A percentile compares a stretch with the other conserved stretches of the same genome.
phyloP scores from a whole-genome alignment of 35 echinoderm and acorn worm genomes.

The Nesometra sesokonis region DNA sequence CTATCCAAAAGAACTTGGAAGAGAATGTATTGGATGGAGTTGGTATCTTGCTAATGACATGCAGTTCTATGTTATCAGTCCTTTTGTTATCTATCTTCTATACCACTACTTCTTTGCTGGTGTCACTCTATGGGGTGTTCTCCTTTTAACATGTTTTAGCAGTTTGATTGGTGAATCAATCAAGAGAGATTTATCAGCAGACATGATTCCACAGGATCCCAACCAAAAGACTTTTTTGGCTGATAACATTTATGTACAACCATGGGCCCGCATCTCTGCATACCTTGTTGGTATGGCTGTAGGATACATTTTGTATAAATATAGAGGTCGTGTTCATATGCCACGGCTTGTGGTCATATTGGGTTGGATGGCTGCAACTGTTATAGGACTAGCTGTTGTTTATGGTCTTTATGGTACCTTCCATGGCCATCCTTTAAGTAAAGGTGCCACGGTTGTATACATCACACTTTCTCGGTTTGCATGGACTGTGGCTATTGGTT shows the following conservation, averaged over 20 bases:
- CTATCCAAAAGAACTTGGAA: slow-evolving; percentile 21
- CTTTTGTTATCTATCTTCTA: slow-evolving; percentile 50
- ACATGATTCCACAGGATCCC: too few species aligned
- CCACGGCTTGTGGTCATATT: too few species aligned
- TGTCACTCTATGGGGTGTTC: neutral
- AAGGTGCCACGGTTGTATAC: slow-evolving; percentile 9
- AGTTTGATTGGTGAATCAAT: too few species aligned
- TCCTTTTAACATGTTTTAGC: neutral
- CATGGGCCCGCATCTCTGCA: slow-evolving; percentile 68
- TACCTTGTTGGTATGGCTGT: slow-evolving; percentile 70
- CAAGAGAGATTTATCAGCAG: too few species aligned
- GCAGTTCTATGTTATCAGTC: slow-evolving; percentile 71
- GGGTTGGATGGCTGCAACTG: slow-evolving; percentile 38
- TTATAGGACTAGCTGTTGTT: slow-evolving; percentile 33
- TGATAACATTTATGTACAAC: slow-evolving; percentile 53
- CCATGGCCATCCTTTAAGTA: neutral
- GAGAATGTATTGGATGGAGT: slow-evolving; percentile 64
- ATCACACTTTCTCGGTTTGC: slow-evolving; percentile 18
- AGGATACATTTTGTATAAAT: too few species aligned
- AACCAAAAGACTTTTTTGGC: too few species aligned
- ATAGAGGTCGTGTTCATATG: too few species aligned
- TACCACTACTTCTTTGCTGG: slow-evolving; percentile 36
- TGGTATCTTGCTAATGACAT: too few species aligned
- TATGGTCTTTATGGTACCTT: too few species aligned
- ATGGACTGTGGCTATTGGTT: slow-evolving; percentile 45